Evolutionary conservation across 1,140 invertebrate genomes (phyloP).

Genomic region (Ostrea denselamellosa): DNA sequence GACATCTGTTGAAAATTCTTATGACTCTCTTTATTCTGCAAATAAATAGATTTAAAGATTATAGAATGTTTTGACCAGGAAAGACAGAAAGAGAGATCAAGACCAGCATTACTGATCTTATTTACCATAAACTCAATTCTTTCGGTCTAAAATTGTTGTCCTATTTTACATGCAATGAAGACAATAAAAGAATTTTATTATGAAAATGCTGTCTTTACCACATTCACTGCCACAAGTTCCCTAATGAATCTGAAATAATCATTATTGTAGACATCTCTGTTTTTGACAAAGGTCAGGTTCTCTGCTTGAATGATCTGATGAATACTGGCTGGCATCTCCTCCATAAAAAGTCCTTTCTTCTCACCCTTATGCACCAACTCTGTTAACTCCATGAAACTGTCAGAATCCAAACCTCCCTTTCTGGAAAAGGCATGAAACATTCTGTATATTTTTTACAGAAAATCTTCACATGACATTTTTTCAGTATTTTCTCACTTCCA

Average conservation of each 20-base stretch:
- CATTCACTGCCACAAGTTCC: constrained; percentile 66
- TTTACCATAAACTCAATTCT: too few relatives aligned
- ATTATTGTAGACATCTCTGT: constrained; percentile 75
- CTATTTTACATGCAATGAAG: too few relatives aligned
- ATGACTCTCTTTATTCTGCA: constrained; percentile 57
- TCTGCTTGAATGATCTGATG: constrained; percentile 76
- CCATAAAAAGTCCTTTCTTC: constrained; percentile 79
- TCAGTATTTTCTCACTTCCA: too few relatives aligned
- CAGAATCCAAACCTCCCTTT: constrained; percentile 70
- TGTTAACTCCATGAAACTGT: constrained; percentile 81
- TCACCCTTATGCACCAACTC: constrained; percentile 82
- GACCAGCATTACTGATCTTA: too few relatives aligned
- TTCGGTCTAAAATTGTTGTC: too few relatives aligned
- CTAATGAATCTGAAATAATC: constrained; percentile 77
- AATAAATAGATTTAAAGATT: constrained; percentile 18
- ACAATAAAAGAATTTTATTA: neutral
- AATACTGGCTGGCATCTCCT: constrained; percentile 80
- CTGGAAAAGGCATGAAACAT: constrained; percentile 48
- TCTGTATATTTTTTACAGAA: neutral
- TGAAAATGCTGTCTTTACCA: constrained; percentile 56
- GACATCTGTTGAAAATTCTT: constrained; percentile 68
- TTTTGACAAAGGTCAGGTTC: constrained; percentile 77
- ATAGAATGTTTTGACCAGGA: too few relatives aligned
- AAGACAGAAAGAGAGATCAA: too few relatives aligned
- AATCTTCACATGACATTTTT: too few relatives aligned